Percentiles rank a stretch among this genome's conserved stretches.
These are phyloP conservation scores for Callionymus lyra DNA, from an alignment of 2,113 vertebrate genomes.

Conservation along the genomic window DNA sequence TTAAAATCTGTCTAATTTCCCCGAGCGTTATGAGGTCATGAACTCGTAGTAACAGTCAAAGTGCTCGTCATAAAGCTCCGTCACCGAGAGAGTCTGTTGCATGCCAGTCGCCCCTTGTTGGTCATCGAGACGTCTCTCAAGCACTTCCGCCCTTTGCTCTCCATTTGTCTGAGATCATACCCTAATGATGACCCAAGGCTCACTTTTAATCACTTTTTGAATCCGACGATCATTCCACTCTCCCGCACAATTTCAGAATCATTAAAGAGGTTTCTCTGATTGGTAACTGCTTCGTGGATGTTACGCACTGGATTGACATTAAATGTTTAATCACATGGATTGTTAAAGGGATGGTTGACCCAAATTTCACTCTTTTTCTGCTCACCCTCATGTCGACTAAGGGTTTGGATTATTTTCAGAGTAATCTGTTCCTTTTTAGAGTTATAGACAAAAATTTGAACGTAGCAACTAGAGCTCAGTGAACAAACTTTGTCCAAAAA, in stretches of 20 bases:
- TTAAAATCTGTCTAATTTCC: slow-evolving; percentile 44
- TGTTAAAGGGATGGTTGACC: no score
- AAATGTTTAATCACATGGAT: no score
- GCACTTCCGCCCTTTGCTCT: slow-evolving; percentile 28
- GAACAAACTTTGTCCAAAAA: no score
- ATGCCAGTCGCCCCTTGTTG: slow-evolving; percentile 34
- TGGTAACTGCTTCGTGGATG: slow-evolving; percentile 37
- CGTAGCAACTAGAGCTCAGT: no score
- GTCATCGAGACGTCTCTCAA: slow-evolving; percentile 52
- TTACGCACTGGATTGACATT: no score
- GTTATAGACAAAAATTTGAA: no score
- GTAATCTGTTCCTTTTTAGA: no score
- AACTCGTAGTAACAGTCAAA: slow-evolving; percentile 32
- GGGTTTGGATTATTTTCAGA: no score
- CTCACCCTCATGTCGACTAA: no score
- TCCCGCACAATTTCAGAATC: slow-evolving; percentile 53
- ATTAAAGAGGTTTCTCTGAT: slow-evolving; percentile 40
- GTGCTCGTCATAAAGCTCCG: slow-evolving; percentile 34
- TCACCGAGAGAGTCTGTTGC: slow-evolving; percentile 29
- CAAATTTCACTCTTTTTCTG: no score
- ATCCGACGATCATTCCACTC: slow-evolving; percentile 60
- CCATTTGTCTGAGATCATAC: slow-evolving; percentile 48
- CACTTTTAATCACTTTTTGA: slow-evolving; percentile 63
- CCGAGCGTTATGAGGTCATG: slow-evolving; percentile 33
- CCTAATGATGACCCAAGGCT: slow-evolving; percentile 67